Percentiles rank a stretch among this genome's conserved stretches.
phyloP scores from a whole-genome alignment of 92 coral and sea anemone species.

The Scolanthus callimorphus region DNA sequence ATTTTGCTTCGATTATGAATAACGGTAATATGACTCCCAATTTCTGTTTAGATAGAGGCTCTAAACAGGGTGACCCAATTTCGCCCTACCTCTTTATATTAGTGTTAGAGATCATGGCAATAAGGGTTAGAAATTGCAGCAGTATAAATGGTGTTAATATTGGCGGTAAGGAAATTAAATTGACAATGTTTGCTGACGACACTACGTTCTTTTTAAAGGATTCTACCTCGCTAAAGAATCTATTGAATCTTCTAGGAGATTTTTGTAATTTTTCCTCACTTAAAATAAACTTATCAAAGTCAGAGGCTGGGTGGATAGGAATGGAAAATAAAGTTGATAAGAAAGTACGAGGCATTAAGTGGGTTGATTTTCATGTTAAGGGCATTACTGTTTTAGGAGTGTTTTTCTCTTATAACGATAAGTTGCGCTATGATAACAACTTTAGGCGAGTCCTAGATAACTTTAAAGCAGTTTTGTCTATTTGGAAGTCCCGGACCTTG shows the following conservation, averaged over 20 bases:
- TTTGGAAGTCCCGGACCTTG: conserved; percentile 14
- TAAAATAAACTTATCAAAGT: conserved; percentile 1
- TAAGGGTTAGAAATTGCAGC: not conserved
- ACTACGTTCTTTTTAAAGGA: conserved; percentile 5
- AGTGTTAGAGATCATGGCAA: conserved; percentile 9
- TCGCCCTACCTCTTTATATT: no score
- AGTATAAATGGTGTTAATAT: conserved; percentile 4
- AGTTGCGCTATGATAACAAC: conserved; percentile 2
- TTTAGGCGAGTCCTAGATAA: conserved; percentile 7
- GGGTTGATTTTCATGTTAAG: conserved; percentile 1
- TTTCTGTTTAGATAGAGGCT: not conserved
- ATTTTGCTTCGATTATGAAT: not conserved
- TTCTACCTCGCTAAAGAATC: not conserved
- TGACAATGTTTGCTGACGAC: conserved; percentile 12
- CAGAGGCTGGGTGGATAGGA: conserved; percentile 11
- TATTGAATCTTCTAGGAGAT: not conserved
- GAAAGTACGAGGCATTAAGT: not conserved
- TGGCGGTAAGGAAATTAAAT: conserved; percentile 3
- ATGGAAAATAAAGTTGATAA: not conserved
- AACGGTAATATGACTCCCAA: conserved; percentile 7
- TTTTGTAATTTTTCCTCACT: conserved; percentile 4
- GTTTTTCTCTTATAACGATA: conserved; percentile 4
- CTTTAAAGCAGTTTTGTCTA: conserved; percentile 11
- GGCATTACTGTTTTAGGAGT: conserved; percentile 15
- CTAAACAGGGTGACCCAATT: conserved; percentile 22